These are phyloP conservation scores for Drosophila trichaetosa DNA, from an alignment of 2,888 invertebrate genomes.

Conservation along the genomic window DNA sequence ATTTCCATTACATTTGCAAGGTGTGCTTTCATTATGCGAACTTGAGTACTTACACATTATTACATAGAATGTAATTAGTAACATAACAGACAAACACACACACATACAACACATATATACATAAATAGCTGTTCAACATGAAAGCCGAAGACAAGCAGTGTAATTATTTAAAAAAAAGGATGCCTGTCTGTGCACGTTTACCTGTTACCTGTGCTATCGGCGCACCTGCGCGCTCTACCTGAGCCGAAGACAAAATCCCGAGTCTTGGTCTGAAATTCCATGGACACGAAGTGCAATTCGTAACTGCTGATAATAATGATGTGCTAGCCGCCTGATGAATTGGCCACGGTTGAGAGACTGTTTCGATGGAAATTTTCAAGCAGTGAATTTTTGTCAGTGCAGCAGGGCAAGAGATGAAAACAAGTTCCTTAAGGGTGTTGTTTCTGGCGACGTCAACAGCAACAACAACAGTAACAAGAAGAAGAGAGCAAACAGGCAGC, in stretches of 20 bases:
- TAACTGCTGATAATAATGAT: conserved; percentile 22
- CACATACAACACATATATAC: neutral
- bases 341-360: conserved; percentile 29
- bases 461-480: conserved; percentile 5
- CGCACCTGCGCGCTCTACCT: conserved; percentile 59
- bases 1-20: neutral
- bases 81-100: conserved; percentile 3
- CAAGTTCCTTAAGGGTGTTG: conserved; percentile 77
- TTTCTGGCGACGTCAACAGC: conserved; percentile 41
- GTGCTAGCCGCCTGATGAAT: conserved; percentile 16
- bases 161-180: conserved; percentile 51
- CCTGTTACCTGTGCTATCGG: conserved; percentile 29
- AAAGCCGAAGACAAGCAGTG: conserved; percentile 22
- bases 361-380: conserved; percentile 38
- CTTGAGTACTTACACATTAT: conserved; percentile 1
- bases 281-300: conserved; percentile 20
- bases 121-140: conserved; percentile 18
- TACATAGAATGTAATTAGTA: conserved; percentile 66
- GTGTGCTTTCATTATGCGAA: neutral
- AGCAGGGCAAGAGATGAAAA: conserved; percentile 66
- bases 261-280: conserved; percentile 29
- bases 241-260: conserved; percentile 10
- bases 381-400: conserved; percentile 67
- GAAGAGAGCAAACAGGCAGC: conserved; percentile 14
- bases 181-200: conserved; percentile 31